Evolutionary conservation across 1,140 invertebrate species (phyloP).

Genomic region (Steinernema khuongi): DNA sequence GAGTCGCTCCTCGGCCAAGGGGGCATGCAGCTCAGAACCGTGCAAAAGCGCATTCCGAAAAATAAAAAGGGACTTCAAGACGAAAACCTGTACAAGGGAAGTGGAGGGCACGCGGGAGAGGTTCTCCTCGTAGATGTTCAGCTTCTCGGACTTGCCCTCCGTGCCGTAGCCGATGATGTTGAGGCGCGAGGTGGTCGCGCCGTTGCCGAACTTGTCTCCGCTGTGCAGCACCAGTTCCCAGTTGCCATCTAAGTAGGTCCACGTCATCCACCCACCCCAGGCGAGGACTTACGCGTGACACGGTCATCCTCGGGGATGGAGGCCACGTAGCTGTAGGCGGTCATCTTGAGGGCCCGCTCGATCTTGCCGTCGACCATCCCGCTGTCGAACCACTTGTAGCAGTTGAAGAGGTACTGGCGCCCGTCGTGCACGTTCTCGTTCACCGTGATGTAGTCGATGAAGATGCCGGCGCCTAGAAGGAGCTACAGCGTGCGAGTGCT

Average conservation of each 20-base stretch:
- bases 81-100: conserved; percentile 9
- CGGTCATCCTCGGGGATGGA: conserved; percentile 11
- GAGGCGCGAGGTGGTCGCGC: conserved; percentile 36
- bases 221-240: conserved; percentile 37
- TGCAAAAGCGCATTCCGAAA: neutral
- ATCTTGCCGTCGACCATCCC: conserved; percentile 43
- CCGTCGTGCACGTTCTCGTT: conserved; percentile 33
- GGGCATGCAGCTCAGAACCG: neutral
- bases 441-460: conserved; percentile 35
- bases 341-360: conserved; percentile 24
- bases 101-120: neutral
- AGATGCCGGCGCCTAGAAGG: conserved; percentile 38
- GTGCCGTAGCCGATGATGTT: conserved; percentile 30
- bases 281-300: conserved; percentile 18
- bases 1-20: neutral
- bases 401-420: conserved; percentile 35
- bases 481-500: neutral
- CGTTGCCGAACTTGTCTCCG: conserved; percentile 22
- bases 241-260: conserved; percentile 26
- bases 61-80: neutral
- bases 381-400: conserved; percentile 38
- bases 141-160: neutral
- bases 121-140: conserved; percentile 17
- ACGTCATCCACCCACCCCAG: neutral
- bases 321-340: conserved; percentile 28